A percentile compares a stretch with the other conserved stretches of the same genome.
phyloP scores from a whole-genome alignment of 2,113 vertebrate genomes.

The Pteropus alecto region DNA sequence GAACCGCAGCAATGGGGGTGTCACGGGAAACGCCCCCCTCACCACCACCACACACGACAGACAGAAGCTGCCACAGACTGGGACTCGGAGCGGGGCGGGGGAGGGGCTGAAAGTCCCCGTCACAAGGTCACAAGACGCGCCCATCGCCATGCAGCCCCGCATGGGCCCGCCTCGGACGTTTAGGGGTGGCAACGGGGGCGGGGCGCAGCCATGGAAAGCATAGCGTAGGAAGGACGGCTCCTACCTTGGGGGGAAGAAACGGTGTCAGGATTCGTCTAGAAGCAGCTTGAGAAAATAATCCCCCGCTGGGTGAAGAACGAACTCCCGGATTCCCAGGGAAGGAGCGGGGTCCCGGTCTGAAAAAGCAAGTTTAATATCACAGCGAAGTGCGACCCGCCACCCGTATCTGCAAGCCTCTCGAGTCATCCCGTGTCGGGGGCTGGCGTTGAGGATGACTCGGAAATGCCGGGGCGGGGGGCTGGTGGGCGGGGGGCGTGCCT shows the following conservation, averaged over 20 bases:
- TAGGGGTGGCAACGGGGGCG: rapidly evolving
- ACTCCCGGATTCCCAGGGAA: rapidly evolving
- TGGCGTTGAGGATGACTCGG: rapidly evolving
- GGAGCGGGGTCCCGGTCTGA: rapidly evolving
- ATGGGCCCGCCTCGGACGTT: rapidly evolving
- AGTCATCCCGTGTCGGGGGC: rapidly evolving
- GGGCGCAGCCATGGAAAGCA: rapidly evolving
- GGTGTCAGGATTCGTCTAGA: rapidly evolving
- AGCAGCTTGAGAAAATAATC: too few relatives aligned
- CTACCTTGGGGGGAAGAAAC: background rate
- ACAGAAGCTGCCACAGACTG: background rate
- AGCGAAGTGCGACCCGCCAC: rapidly evolving
- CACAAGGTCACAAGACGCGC: rapidly evolving
- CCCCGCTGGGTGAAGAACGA: rapidly evolving
- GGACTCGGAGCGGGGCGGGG: rapidly evolving
- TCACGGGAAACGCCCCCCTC: rapidly evolving
- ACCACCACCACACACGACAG: rapidly evolving
- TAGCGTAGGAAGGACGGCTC: rapidly evolving
- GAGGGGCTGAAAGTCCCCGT: too few relatives aligned
- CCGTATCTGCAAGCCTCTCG: rapidly evolving
- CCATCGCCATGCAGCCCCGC: rapidly evolving
- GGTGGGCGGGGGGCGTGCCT: rapidly evolving
- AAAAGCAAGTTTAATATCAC: rapidly evolving
- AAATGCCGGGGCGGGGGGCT: rapidly evolving
- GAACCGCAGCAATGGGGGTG: background rate